Evolutionary conservation across 2,888 invertebrate species (phyloP), one percentile per base, ranked within the genome.

Genomic region (Leucophora obtusa): DNA sequence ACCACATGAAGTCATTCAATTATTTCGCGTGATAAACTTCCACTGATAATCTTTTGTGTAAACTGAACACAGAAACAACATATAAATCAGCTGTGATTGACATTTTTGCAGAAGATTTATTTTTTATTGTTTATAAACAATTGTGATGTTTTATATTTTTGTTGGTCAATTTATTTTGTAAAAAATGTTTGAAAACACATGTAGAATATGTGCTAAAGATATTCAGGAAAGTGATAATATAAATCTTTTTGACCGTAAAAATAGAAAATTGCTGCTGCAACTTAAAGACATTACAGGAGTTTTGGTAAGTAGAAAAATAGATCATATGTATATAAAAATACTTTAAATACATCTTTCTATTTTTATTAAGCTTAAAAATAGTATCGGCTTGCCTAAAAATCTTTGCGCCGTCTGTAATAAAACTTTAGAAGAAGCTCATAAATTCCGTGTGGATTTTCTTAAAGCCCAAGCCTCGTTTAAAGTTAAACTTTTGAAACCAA

Each of bases 391-490:
- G 0, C 85, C 85, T 0, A 79, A 81, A 14, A 43, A 68, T 35
- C 82, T 85, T 33, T 85, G 85, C 63, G 38, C 65, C 18, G 33
- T 58, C 15, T 84, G 84, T n/a, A 60, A 82, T 24, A 65, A 62
- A 2, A 76, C 81, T 21, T 83, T 84, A 58, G 58, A 68, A 21
- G 58, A 74, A n/a, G 83, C 84, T 2, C 59, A 73, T 50, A 79
- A 78, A 63, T 84, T 84, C 63, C 82, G 83, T 4, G 82, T 82
- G 33, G 68, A 83, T 43, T 82, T 83, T 4, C 77, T 84, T 9
- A 79, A 63, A 50, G 80, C 81, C 0, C 84, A 84, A 28, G 43
- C 73, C n/a, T 83, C 74, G 21, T 83, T 83, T 43, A 63, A 38
- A 14, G 28, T 59, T 0, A 35, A 77, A 14, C n/a, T 35, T 14